Conservation (phyloP, 2,113 vertebrate species). For the Hippocampus comes region DNA sequence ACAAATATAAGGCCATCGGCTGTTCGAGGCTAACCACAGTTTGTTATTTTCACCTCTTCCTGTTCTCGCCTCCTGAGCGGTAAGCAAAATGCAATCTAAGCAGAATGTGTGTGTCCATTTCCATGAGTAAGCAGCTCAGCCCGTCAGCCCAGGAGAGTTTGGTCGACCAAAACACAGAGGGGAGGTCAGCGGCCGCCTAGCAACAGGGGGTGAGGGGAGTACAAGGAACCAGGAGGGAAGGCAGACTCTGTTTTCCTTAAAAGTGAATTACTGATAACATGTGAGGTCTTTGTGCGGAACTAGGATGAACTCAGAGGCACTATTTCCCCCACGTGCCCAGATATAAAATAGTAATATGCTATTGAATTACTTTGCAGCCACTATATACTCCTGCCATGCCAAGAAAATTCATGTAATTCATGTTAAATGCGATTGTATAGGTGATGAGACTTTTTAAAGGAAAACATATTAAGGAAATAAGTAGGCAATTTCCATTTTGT, state of each 20-base stretch:
- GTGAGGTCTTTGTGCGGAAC: not conserved
- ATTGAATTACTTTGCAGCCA: conserved; percentile 43
- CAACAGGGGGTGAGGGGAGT: conserved; percentile 22
- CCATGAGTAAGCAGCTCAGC: conserved; percentile 70
- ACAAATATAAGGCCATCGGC: conserved; percentile 9
- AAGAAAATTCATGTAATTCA: conserved; percentile 61
- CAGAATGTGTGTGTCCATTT: conserved; percentile 62
- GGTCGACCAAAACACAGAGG: conserved; percentile 42
- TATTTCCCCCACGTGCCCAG: conserved; percentile 12
- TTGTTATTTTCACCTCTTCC: conserved; percentile 65
- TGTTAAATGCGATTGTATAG: conserved; percentile 2
- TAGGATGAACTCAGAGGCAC: conserved; percentile 4
- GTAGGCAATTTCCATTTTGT: not conserved
- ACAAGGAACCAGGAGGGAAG: conserved; percentile 13
- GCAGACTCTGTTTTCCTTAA: conserved; percentile 9
- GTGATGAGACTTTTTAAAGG: not conserved
- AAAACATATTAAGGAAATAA: not conserved
- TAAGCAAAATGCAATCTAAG: conserved; percentile 70
- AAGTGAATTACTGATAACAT: conserved; percentile 1
- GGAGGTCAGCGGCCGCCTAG: conserved; percentile 30
- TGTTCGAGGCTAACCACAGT: conserved; percentile 31
- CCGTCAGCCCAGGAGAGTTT: conserved; percentile 45
- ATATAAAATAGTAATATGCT: conserved; percentile 7
- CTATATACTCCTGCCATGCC: conserved; percentile 41
- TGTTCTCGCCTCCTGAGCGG: conserved; percentile 57